Conservation (phyloP, 2,113 vertebrate species). For the Ictalurus furcatus region DNA sequence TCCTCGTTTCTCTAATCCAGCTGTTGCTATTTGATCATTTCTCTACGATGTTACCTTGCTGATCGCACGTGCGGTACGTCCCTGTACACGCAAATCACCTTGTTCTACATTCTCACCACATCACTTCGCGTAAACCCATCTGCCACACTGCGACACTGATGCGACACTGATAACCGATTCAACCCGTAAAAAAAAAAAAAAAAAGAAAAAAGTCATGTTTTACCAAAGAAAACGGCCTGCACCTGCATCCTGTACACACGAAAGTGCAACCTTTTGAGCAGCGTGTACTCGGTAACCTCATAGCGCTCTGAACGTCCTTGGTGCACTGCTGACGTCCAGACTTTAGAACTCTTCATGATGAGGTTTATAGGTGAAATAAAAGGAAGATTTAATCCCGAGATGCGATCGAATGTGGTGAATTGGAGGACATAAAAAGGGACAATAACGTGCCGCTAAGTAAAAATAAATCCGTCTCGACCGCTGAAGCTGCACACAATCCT, state of each 20-base stretch:
- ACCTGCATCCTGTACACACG: slow-evolving; percentile 40
- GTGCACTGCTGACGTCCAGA: neutral
- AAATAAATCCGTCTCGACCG: neutral
- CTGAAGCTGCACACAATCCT: neutral
- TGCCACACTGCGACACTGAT: neutral
- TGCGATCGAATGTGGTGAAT: neutral
- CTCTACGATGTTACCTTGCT: neutral
- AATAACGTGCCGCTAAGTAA: neutral
- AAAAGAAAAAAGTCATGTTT: neutral
- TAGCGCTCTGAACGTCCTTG: neutral
- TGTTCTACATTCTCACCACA: slow-evolving; percentile 8
- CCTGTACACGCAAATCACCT: neutral
- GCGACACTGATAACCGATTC: neutral
- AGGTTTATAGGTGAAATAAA: slow-evolving; percentile 22
- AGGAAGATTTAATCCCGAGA: neutral
- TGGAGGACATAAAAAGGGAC: slow-evolving; percentile 7
- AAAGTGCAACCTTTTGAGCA: neutral
- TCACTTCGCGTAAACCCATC: neutral
- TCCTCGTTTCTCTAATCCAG: neutral
- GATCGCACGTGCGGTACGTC: neutral
- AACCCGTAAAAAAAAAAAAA: neutral
- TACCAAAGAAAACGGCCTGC: neutral
- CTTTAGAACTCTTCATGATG: neutral
- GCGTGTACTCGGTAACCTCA: neutral
- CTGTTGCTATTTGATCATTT: neutral